Conservation (phyloP, 1,140 invertebrate genomes). For the Philopotamus ludificatus region DNA sequence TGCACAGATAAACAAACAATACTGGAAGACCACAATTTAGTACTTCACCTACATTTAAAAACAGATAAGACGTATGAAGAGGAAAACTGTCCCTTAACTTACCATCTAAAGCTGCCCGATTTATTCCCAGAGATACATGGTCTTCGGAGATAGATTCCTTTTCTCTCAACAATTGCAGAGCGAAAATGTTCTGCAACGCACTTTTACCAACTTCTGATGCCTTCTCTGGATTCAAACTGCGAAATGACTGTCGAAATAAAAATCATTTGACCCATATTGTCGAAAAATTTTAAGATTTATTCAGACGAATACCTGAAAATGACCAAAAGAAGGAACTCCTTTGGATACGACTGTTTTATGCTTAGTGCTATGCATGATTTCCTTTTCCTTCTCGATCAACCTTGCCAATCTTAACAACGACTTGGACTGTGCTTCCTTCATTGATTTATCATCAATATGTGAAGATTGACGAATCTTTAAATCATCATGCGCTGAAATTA, state of each 20-base stretch:
- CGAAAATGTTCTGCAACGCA: conserved; percentile 49
- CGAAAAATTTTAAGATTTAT: not conserved
- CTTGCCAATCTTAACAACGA: conserved; percentile 28
- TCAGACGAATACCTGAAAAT: conserved; percentile 37
- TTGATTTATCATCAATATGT: conserved; percentile 16
- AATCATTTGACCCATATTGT: not conserved
- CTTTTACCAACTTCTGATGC: conserved; percentile 42
- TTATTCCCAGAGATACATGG: conserved; percentile 47
- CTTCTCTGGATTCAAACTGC: conserved; percentile 43
- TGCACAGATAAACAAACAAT: no score
- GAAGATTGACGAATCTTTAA: conserved; percentile 24
- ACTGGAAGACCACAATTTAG: no score
- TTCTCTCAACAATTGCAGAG: conserved; percentile 47
- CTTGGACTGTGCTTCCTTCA: conserved; percentile 25
- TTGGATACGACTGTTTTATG: conserved; percentile 25
- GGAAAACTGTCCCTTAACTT: no score
- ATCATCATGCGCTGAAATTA: conserved; percentile 26
- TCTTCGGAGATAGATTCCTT: conserved; percentile 46
- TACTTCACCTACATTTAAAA: no score
- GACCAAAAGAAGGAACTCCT: conserved; percentile 36
- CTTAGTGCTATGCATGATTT: conserved; percentile 17
- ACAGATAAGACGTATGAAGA: no score
- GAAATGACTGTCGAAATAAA: conserved; percentile 43
- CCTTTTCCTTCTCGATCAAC: conserved; percentile 31
- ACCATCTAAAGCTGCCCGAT: conserved; percentile 29